Base-by-base conservation (phyloP, 1,140 invertebrate genomes). In the Zaprionus ghesquierei region DNA sequence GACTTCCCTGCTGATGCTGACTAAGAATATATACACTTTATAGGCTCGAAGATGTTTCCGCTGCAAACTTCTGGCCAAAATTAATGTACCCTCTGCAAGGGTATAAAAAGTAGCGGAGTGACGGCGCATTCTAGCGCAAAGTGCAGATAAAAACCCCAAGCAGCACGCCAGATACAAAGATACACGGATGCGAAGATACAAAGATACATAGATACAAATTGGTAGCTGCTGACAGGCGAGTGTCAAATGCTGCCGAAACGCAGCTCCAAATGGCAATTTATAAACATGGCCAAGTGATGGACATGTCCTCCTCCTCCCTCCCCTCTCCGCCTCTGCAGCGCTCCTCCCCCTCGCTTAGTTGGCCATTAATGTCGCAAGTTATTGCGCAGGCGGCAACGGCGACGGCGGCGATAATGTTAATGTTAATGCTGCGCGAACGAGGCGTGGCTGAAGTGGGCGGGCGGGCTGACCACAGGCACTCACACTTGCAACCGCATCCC, bases 301-400 rank as follows among this genome's bases (percentile, higher is more conserved):
- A 77, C 75, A 79, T 69, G 73, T 38, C 25, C n/a, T 59, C 27
- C 51, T 29, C 31, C 12, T 55, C 27, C 51, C 29, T 5, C 10
- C 9, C 4, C 12, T 12, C 2, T n/a, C n/a, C 5, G 12, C 10
- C 6, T 0, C n/a, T n/a, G n/a, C n/a, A n/a, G n/a, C n/a, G n/a
- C n/a, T n/a, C 22, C 46, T 22, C 27, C 8, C n/a, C 70, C 66
- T 38, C 58, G 38, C 56, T 55, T 23, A 46, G 63, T 53, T 63
- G 84, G 79, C 80, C 84, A 89, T 89, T 89, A 89, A 89, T 89
- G 79, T 79, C 84, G 84, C 87, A 87, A 87, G 82, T 87, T 87
- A 87, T 87, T 82, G 82, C 84, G 79, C 75, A 82, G 85, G 74
- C 84, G 77, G 84, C 65, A 70, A 72, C 44, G 79, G 72, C 79